Evolutionary conservation across 2,113 vertebrate species (phyloP), one percentile per base, ranked within the genome.

Genomic region (Enhydra lutris): DNA sequence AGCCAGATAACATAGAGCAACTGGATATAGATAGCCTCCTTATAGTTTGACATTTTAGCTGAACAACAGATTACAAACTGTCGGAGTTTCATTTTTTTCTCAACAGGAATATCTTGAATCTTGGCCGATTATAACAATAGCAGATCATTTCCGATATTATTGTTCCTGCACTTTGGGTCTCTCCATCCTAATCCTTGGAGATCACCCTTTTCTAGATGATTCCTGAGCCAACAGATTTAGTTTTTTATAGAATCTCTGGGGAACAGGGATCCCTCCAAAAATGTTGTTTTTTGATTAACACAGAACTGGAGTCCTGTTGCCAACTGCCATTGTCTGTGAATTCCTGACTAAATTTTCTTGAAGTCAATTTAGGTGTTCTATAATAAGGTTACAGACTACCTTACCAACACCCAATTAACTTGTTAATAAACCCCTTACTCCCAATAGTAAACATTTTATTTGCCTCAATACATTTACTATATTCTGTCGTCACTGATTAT

Each of bases 191-290:
- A 26, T 84, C 4, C 42, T 57, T 90, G 36, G 81, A 59, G 3
- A 52, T 8, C 26, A 47, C 26, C 24, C 84, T 20, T 0, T 17
- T 67, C 24, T 59, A 47, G 7, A 23, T 81, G 10, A 90, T 55
- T 65, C n/a, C 17, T 67, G 2, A 87, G 6, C 2, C 29, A 83
- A 92, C 11, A 80, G 42, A 69, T 71, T 79, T 67, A 42, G 55
- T 55, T 92, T 89, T 74, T 92, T 93, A 94, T 80, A 91, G 36
- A 89, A 61, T 95, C 42, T 88, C 55, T 47, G 36, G 85, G 17
- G 24, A 78, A 71, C 11, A 65, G 45, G n/a, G 6, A 45, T 57
- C 39, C 21, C 82, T 89, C 15, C 4, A 55, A 45, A 92, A 92
- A 52, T 17, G 12, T 23, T n/a, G 6, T 12, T 3, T 78, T 92